These are phyloP conservation scores for Enteromius treurensis DNA, from an alignment of 2,797 vertebrate genomes.

Conservation along the genomic window DNA sequence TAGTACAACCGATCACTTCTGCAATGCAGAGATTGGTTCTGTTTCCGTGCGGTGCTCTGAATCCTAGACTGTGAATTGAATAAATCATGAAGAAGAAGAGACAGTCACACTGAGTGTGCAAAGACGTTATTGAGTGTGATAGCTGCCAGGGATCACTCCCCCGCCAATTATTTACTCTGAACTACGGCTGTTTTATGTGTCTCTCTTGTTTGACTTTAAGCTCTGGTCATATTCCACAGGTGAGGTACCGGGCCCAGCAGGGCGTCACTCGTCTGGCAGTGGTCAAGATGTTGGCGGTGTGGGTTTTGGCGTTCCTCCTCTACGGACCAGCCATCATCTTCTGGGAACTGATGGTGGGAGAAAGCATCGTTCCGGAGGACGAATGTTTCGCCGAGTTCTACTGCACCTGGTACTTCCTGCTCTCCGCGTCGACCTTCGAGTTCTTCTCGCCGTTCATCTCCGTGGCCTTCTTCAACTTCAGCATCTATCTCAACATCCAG, in stretches of 20 bases:
- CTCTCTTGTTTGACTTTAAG: not conserved
- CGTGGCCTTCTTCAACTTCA: constrained; percentile 94
- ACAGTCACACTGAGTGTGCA: constrained; percentile 8
- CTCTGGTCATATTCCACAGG: constrained; percentile 73
- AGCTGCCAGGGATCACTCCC: not conserved
- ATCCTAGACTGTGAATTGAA: constrained; percentile 28
- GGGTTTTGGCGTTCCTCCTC: constrained; percentile 92
- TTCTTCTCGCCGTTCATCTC: constrained; percentile 97
- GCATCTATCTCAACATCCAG: constrained; percentile 97
- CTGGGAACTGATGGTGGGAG: constrained; percentile 88
- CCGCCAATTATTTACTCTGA: not conserved
- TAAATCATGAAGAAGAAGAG: constrained; percentile 39
- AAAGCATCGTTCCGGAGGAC: constrained; percentile 84
- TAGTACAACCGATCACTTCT: not conserved
- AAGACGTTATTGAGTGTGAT: not conserved
- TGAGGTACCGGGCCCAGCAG: constrained; percentile 93
- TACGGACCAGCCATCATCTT: constrained; percentile 95
- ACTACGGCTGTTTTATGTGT: not conserved
- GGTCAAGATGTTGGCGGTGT: constrained; percentile 91
- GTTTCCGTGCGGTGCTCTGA: not conserved
- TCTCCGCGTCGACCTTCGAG: constrained; percentile 92
- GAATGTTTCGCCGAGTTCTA: constrained; percentile 96
- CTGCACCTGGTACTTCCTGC: constrained; percentile 97
- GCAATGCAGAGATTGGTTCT: not conserved
- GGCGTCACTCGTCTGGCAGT: constrained; percentile 87